phyloP scores from a whole-genome alignment of 30 jellyfish, hydroid and myxozoan species.

The Mastigias papua region DNA sequence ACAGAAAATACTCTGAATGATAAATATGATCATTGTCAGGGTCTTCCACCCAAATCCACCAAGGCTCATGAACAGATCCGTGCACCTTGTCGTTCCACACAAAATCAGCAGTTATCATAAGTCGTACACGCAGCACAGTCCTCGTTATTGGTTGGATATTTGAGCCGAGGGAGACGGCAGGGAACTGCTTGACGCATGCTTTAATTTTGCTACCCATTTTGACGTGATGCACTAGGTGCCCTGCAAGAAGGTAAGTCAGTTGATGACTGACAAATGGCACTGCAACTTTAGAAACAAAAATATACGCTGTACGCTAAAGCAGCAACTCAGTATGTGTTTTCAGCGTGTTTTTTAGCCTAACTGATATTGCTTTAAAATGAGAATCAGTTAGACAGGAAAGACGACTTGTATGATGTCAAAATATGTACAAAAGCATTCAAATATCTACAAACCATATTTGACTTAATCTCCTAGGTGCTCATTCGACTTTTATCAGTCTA shows the following conservation, averaged over 20 bases:
- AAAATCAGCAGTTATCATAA: conserved; percentile 88
- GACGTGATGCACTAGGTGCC: conserved; percentile 87
- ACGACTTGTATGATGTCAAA: no score
- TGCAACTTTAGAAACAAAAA: neutral
- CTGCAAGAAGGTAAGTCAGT: conserved; percentile 24
- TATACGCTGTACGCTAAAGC: no score
- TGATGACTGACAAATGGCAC: neutral
- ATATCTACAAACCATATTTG: no score
- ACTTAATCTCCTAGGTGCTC: no score
- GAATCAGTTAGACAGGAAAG: no score
- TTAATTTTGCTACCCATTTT: conserved; percentile 87
- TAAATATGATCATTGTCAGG: conserved; percentile 96
- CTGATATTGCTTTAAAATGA: no score
- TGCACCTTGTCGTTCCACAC: conserved; percentile 96
- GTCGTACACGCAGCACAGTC: conserved; percentile 91
- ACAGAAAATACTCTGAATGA: conserved; percentile 93
- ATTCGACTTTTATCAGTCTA: no score
- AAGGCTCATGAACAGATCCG: conserved; percentile 90
- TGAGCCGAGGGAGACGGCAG: conserved; percentile 82
- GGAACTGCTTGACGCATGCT: conserved; percentile 90
- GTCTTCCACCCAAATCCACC: conserved; percentile 99
- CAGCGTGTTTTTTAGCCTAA: no score
- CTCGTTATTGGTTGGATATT: conserved; percentile 98
- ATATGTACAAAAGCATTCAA: no score
- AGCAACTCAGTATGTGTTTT: no score